A percentile compares a stretch with the other conserved stretches of the same genome.
Conservation (phyloP, 2,113 vertebrate species). For the Phylloscopus trochilus region DNA sequence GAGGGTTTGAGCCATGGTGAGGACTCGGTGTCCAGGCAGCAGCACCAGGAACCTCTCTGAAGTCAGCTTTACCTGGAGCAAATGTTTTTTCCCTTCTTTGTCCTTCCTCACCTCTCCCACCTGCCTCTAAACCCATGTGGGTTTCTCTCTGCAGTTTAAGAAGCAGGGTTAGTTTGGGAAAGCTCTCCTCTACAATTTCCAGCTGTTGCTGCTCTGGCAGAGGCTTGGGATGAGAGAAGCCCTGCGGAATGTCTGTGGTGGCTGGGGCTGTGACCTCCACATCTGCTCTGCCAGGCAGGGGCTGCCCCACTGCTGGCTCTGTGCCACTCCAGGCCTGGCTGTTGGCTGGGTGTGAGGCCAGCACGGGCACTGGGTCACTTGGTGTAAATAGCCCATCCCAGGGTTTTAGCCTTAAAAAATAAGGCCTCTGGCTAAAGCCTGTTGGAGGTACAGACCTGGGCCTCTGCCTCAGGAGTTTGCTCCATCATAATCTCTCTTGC, state of each 20-base stretch:
- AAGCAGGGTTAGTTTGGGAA: not conserved
- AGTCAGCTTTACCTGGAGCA: not conserved
- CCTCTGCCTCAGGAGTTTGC: not conserved
- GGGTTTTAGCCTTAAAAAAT: not conserved
- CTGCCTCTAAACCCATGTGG: accelerated
- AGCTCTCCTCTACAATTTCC: not conserved
- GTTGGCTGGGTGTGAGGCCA: not conserved
- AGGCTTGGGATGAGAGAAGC: not conserved
- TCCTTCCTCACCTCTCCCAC: not conserved
- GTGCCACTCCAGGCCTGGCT: not conserved
- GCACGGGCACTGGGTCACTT: accelerated
- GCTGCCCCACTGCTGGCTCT: accelerated
- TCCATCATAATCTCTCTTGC: not conserved
- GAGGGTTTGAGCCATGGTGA: not conserved
- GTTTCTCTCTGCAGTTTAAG: not conserved
- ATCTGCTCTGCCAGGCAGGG: not conserved
- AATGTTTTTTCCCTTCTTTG: not conserved
- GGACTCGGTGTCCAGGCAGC: not conserved
- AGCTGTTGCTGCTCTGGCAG: not conserved
- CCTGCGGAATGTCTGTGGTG: not conserved
- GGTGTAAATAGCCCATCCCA: not conserved
- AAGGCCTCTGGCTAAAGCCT: not conserved
- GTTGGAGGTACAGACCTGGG: not conserved
- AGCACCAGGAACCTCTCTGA: not conserved
- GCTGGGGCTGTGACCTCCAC: accelerated